phyloP scores from a whole-genome alignment of 2,888 invertebrate species.

The Neoitamus cyanurus region DNA sequence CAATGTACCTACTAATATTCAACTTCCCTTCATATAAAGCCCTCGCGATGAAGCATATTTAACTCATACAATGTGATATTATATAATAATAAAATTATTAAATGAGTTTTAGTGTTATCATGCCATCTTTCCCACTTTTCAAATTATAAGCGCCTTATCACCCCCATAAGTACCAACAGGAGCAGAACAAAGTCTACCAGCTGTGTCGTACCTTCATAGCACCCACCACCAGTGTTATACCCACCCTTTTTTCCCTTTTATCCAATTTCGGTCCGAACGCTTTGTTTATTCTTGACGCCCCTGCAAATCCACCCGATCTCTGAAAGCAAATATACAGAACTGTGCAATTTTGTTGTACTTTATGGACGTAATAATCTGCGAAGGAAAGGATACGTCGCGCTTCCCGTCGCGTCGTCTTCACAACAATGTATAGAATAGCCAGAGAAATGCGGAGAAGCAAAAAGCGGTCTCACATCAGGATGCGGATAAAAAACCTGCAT shows the following conservation, averaged over 20 bases:
- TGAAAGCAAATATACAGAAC: background rate
- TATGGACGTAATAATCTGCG: constrained; percentile 22
- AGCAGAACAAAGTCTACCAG: too few relatives aligned
- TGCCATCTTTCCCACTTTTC: too few relatives aligned
- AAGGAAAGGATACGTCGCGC: background rate
- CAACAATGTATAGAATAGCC: constrained; percentile 2
- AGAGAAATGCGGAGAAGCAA: background rate
- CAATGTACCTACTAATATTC: too few relatives aligned
- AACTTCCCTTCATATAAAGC: too few relatives aligned
- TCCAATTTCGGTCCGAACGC: background rate
- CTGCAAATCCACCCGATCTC: background rate
- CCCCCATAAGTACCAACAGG: too few relatives aligned
- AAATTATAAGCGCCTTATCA: too few relatives aligned
- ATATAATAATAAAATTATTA: too few relatives aligned
- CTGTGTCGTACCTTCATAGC: background rate
- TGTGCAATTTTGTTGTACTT: constrained; percentile 19
- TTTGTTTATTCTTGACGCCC: background rate
- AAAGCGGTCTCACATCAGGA: background rate
- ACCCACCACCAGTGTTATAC: background rate
- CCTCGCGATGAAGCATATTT: too few relatives aligned
- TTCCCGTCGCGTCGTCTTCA: background rate
- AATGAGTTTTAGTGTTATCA: too few relatives aligned
- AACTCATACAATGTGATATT: too few relatives aligned
- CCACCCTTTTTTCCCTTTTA: background rate
- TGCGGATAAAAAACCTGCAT: background rate